A percentile compares a stretch with the other conserved stretches of the same genome.
Conservation (phyloP, 1,140 invertebrate genomes). For the Aphaenogaster ashmeadi region DNA sequence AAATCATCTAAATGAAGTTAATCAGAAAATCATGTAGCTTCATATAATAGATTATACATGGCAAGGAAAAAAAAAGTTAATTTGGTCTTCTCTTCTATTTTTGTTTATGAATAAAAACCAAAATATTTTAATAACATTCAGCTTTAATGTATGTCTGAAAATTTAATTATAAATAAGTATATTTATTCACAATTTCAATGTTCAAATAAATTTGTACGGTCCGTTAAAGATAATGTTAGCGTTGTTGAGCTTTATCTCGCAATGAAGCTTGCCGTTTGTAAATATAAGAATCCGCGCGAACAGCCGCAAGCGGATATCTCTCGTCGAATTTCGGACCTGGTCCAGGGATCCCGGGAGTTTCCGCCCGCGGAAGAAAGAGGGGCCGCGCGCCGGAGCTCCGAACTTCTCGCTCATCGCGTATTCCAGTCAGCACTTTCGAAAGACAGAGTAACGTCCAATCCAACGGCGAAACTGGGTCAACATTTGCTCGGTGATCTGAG, state of each 20-base stretch:
- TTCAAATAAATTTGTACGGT: not conserved
- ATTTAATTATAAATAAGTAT: not conserved
- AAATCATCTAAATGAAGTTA: constrained; percentile 23
- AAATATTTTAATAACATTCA: not conserved
- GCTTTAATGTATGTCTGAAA: not conserved
- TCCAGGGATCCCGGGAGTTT: constrained; percentile 28
- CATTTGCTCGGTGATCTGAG: constrained; percentile 75
- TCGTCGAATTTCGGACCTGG: constrained; percentile 26
- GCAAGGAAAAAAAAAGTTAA: not conserved
- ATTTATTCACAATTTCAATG: not conserved
- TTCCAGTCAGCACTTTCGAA: constrained; percentile 74
- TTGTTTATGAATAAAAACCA: not conserved
- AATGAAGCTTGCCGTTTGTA: constrained; percentile 9
- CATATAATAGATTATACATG: not conserved
- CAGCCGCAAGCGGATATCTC: constrained; percentile 19
- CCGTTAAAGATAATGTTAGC: not conserved
- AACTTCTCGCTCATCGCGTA: constrained; percentile 74
- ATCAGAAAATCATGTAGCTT: not conserved
- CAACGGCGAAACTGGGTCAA: constrained; percentile 72
- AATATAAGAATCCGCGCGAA: constrained; percentile 29
- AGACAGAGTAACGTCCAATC: constrained; percentile 75
- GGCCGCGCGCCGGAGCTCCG: not conserved
- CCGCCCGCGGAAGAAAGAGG: constrained; percentile 37
- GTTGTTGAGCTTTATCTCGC: constrained; percentile 2
- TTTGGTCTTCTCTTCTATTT: not conserved